These are phyloP conservation scores for Drosophila sp. DNA, from an alignment of 1,140 invertebrate genomes.

Conservation along the genomic window DNA sequence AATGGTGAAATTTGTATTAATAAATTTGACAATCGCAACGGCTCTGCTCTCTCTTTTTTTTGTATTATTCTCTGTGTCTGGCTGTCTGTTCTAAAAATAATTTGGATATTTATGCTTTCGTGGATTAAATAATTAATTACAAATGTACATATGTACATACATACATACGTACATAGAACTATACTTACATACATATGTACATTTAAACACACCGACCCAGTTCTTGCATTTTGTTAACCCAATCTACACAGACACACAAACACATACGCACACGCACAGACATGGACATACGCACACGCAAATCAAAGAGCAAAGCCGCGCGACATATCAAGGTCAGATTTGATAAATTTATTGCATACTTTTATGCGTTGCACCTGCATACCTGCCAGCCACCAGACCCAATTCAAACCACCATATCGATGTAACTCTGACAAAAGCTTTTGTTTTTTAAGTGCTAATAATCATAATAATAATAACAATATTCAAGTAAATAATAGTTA, in stretches of 20 bases:
- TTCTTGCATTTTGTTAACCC: conserved; percentile 3
- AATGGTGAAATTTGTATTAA: conserved; percentile 18
- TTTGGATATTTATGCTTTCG: conserved; percentile 14
- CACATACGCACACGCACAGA: background rate
- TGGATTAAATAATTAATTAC: conserved; percentile 21
- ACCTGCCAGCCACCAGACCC: background rate
- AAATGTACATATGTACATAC: background rate
- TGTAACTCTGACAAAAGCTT: conserved; percentile 8
- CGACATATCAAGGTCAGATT: conserved; percentile 63
- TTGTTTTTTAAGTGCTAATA: conserved; percentile 29
- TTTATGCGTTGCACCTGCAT: conserved; percentile 47
- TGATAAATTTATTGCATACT: conserved; percentile 58
- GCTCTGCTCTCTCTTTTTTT: conserved; percentile 5
- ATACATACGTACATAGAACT: background rate
- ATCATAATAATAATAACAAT: conserved; percentile 43
- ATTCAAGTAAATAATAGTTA: conserved; percentile 1
- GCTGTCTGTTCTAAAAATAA: conserved; percentile 17
- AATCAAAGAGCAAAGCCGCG: conserved; percentile 27
- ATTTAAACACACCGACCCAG: background rate
- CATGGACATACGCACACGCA: conserved; percentile 6
- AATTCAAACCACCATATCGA: background rate
- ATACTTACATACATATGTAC: background rate
- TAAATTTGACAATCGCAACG: conserved; percentile 16
- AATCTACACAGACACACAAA: background rate
- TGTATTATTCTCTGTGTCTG: background rate